Percentiles rank a stretch among this genome's conserved stretches.
phyloP scores from a whole-genome alignment of 2,888 invertebrate genomes.

The Synergus laeviventris region DNA sequence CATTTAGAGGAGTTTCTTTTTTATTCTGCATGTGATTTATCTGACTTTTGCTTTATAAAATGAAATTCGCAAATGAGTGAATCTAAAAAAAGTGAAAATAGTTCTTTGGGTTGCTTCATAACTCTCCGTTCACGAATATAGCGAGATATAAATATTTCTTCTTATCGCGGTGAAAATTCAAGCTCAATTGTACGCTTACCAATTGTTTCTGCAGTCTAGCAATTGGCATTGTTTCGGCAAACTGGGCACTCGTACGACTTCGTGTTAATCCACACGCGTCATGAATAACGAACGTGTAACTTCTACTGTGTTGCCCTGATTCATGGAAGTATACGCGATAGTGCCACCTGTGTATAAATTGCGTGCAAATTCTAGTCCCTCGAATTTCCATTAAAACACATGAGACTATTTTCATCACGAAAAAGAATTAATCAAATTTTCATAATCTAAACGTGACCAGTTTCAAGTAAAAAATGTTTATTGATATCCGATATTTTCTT shows the following conservation, averaged over 20 bases:
- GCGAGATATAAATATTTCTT: conserved; percentile 33
- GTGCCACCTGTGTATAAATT: conserved; percentile 31
- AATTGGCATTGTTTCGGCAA: conserved; percentile 40
- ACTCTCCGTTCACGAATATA: conserved; percentile 2
- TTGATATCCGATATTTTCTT: conserved; percentile 11
- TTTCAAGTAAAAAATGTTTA: neutral
- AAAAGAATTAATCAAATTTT: neutral
- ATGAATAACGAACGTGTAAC: conserved; percentile 62
- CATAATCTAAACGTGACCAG: neutral
- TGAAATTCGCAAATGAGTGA: conserved; percentile 2
- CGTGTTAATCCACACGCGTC: conserved; percentile 55
- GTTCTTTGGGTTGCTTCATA: conserved; percentile 5
- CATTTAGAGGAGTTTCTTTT: neutral
- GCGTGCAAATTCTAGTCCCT: conserved; percentile 9
- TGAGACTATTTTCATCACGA: conserved; percentile 15
- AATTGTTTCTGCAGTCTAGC: conserved; percentile 35
- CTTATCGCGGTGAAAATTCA: conserved; percentile 33
- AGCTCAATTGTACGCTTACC: conserved; percentile 38
- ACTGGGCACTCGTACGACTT: conserved; percentile 43
- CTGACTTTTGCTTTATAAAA: neutral
- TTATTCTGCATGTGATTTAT: neutral
- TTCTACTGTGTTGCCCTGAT: conserved; percentile 62
- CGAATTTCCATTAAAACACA: conserved; percentile 25
- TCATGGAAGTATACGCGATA: conserved; percentile 54
- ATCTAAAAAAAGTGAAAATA: neutral